These are phyloP conservation scores for Dermochelys coriacea DNA, from an alignment of 2,797 vertebrate genomes.

Conservation along the genomic window DNA sequence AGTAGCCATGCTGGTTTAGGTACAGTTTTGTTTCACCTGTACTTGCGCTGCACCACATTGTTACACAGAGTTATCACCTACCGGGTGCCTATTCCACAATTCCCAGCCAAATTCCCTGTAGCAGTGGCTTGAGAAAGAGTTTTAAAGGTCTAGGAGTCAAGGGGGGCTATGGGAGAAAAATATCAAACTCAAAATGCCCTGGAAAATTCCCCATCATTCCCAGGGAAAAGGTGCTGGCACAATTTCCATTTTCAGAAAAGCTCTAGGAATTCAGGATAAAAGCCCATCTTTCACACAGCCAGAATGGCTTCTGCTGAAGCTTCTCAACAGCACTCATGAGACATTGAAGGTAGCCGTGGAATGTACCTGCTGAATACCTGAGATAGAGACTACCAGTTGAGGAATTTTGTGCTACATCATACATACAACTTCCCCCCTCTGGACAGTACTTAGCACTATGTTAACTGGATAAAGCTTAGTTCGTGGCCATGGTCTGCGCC, in stretches of 20 bases:
- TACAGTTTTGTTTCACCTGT: neutral
- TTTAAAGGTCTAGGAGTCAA: neutral
- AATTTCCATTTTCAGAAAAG: neutral
- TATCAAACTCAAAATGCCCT: neutral
- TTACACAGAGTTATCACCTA: neutral
- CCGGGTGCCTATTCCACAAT: neutral
- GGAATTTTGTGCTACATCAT: neutral
- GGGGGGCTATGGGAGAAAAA: neutral
- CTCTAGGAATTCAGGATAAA: neutral
- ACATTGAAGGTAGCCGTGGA: neutral
- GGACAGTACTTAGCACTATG: neutral
- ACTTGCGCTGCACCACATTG: fast-evolving
- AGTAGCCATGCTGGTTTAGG: neutral
- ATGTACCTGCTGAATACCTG: neutral
- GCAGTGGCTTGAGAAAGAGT: neutral
- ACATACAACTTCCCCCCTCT: neutral
- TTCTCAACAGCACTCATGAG: neutral
- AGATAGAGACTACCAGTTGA: neutral
- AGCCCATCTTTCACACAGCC: constrained; percentile 27
- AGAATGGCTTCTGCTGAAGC: neutral
- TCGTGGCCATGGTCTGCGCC: too few species aligned
- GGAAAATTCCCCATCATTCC: constrained; percentile 24
- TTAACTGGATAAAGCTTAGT: neutral
- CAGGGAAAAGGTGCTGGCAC: neutral
- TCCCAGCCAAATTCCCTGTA: neutral